Conservation (phyloP, 2,888 invertebrate genomes). For the Creontiades dilutus region DNA sequence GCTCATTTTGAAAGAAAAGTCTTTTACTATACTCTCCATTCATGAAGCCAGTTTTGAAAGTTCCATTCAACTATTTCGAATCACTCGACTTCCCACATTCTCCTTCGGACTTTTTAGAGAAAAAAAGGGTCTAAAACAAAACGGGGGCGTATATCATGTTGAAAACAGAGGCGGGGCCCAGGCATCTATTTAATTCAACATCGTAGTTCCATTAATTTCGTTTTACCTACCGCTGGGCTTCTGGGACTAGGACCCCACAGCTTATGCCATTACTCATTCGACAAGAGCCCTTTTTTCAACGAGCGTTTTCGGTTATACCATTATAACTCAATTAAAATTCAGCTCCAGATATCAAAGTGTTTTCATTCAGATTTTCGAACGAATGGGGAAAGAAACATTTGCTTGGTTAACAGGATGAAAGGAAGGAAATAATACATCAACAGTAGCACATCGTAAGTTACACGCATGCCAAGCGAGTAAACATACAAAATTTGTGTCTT, state of each 20-base stretch:
- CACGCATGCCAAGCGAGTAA: no score
- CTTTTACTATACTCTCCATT: background rate
- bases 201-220: conserved; percentile 62
- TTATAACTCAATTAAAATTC: conserved; percentile 47
- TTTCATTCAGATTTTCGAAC: conserved; percentile 43
- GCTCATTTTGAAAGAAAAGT: no score
- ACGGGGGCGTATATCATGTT: conserved; percentile 43
- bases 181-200: conserved; percentile 62
- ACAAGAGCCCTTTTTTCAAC: conserved; percentile 4
- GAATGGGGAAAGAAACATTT: background rate
- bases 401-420: no score
- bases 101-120: background rate
- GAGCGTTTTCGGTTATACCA: conserved; percentile 30
- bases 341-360: background rate
- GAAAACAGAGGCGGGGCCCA: background rate
- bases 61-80: background rate
- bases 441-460: no score
- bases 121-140: conserved; percentile 6
- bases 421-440: no score
- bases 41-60: background rate
- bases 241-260: conserved; percentile 56
- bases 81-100: background rate
- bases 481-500: no score
- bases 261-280: conserved; percentile 61
- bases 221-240: conserved; percentile 66